phyloP scores from a whole-genome alignment of 2,797 vertebrate species.

The Scomberomorus guttatus region DNA sequence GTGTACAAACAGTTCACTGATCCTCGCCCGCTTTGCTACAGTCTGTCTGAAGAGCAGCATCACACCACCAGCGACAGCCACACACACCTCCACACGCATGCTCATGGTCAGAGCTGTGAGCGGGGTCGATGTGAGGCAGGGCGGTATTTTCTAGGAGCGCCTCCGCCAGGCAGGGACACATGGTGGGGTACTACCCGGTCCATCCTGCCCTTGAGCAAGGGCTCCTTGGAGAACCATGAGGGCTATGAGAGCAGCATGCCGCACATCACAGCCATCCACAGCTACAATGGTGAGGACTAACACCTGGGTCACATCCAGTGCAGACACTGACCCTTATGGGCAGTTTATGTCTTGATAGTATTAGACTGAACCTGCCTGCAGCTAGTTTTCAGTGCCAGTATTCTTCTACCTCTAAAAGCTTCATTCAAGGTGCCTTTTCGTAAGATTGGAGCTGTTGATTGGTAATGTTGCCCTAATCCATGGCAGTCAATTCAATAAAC shows the following conservation, averaged over 20 bases:
- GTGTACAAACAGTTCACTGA: slow-evolving; percentile 91
- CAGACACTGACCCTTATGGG: neutral
- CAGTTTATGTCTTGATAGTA: neutral
- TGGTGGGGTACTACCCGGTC: slow-evolving; percentile 92
- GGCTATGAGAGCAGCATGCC: slow-evolving; percentile 88
- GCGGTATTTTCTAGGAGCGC: slow-evolving; percentile 93
- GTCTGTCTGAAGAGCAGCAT: slow-evolving; percentile 85
- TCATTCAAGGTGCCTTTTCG: neutral
- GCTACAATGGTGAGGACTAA: slow-evolving; percentile 90
- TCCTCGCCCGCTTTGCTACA: slow-evolving; percentile 88
- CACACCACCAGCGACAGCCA: slow-evolving; percentile 73
- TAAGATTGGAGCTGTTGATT: neutral
- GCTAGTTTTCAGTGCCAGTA: neutral
- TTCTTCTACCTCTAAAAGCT: neutral
- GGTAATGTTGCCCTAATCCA: slow-evolving; percentile 2
- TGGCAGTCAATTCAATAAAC: neutral
- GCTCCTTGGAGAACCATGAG: slow-evolving; percentile 90
- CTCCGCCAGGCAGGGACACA: slow-evolving; percentile 87
- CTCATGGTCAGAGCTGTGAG: slow-evolving; percentile 90
- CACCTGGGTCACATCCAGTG: neutral
- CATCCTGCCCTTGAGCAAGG: slow-evolving; percentile 88
- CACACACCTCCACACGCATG: slow-evolving; percentile 73
- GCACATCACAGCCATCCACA: slow-evolving; percentile 91
- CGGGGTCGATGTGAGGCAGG: slow-evolving; percentile 93
- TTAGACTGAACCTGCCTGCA: neutral